Conservation (phyloP, 2,113 vertebrate genomes). For the Petaurus breviceps region DNA sequence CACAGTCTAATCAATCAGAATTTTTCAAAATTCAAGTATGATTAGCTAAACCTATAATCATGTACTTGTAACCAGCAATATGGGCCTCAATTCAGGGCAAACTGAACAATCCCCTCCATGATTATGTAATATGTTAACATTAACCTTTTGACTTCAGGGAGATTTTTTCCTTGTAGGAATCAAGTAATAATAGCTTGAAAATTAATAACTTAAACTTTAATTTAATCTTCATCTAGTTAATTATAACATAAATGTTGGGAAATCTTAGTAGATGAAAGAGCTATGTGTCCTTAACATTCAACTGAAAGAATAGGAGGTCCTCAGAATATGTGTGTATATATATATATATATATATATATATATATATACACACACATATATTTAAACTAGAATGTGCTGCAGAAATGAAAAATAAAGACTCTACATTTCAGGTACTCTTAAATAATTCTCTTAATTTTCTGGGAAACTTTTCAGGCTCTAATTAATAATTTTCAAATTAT, state of each 20-base stretch:
- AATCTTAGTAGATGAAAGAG: neutral
- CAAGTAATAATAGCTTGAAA: constrained; percentile 1
- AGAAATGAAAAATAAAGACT: neutral
- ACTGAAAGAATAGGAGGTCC: neutral
- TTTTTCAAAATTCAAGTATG: constrained; percentile 24
- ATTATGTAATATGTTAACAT: neutral
- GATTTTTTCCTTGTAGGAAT: constrained; percentile 25
- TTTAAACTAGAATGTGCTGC: too few species aligned
- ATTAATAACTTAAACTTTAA: constrained; percentile 5
- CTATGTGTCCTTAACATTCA: neutral
- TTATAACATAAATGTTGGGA: neutral
- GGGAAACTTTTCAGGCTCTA: neutral
- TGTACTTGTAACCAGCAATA: neutral
- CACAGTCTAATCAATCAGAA: constrained; percentile 23
- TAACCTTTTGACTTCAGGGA: constrained; percentile 16
- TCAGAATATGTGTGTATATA: neutral
- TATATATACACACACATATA: too few species aligned
- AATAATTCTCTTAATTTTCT: neutral
- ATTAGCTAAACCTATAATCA: constrained; percentile 31
- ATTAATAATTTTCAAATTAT: neutral
- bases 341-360: neutral
- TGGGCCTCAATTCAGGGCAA: neutral
- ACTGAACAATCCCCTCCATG: neutral
- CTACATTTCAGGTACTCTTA: neutral
- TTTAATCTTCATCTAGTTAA: constrained; percentile 15